A percentile compares a stretch with the other conserved stretches of the same genome.
These are phyloP conservation scores for Ormyrus labotus DNA, from an alignment of 2,888 invertebrate species.

Conservation along the genomic window DNA sequence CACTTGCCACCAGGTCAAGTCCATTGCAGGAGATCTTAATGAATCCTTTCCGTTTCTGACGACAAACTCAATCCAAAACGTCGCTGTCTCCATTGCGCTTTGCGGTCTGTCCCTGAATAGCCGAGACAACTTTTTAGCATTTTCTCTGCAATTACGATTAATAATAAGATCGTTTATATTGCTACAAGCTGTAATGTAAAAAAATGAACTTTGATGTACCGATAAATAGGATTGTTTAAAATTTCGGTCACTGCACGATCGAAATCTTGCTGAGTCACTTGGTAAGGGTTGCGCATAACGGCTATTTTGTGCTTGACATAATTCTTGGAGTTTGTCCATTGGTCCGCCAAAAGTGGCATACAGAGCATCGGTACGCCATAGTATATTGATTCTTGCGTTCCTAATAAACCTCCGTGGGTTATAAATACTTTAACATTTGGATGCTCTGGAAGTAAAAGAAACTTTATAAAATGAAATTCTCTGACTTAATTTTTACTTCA, in stretches of 20 bases:
- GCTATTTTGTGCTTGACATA: slow-evolving; percentile 65
- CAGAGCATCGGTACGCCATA: slow-evolving; percentile 71
- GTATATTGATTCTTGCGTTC: slow-evolving; percentile 69
- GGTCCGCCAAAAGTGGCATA: slow-evolving; percentile 70
- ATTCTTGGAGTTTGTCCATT: slow-evolving; percentile 65
- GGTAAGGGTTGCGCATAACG: slow-evolving; percentile 59
- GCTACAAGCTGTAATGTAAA: no score
- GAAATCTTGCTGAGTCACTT: slow-evolving; percentile 64
- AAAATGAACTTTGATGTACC: no score
- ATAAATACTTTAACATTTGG: slow-evolving; percentile 69
- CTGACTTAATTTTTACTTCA: no score
- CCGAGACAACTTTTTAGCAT: slow-evolving; percentile 58
- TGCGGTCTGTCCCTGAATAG: slow-evolving; percentile 67
- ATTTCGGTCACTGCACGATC: slow-evolving; percentile 64
- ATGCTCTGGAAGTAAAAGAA: slow-evolving; percentile 64
- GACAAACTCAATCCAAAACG: slow-evolving; percentile 69
- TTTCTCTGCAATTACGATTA: slow-evolving; percentile 54
- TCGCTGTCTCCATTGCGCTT: slow-evolving; percentile 64
- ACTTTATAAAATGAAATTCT: no score
- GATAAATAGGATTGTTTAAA: slow-evolving; percentile 59
- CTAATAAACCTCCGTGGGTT: slow-evolving; percentile 71
- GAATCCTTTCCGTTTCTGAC: slow-evolving; percentile 63
- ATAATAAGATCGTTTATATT: no score
- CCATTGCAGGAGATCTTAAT: slow-evolving; percentile 65
- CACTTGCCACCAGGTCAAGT: slow-evolving; percentile 70